These are phyloP conservation scores for Eulemur coronatus DNA, from an alignment of 2,797 vertebrate genomes.

Conservation along the genomic window DNA sequence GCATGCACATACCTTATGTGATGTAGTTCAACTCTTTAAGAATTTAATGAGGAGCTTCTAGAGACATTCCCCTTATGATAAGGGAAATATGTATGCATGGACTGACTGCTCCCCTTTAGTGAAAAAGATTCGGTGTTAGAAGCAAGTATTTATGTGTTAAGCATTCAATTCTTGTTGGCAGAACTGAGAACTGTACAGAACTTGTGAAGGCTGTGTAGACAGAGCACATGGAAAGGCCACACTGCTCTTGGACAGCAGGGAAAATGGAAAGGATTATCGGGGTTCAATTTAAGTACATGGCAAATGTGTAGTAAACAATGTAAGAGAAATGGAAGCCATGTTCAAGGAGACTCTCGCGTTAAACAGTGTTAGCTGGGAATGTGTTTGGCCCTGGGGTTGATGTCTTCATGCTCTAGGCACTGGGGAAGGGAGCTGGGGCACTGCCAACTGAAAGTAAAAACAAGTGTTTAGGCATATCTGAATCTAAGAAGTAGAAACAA, in stretches of 20 bases:
- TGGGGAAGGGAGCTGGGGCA: neutral
- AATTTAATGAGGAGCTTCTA: slow-evolving; percentile 18
- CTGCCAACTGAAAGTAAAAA: neutral
- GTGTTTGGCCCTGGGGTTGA: neutral
- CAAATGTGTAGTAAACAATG: neutral
- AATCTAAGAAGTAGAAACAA: neutral
- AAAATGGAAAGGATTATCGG: neutral
- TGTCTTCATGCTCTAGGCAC: neutral
- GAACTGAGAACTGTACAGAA: neutral
- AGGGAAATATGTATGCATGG: neutral
- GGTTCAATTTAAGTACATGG: neutral
- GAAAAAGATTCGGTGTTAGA: neutral
- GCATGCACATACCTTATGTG: neutral
- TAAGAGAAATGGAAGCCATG: slow-evolving; percentile 1
- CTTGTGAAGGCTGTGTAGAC: neutral
- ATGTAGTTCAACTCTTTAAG: neutral
- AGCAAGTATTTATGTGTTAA: neutral
- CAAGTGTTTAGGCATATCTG: neutral
- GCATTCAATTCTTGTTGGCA: neutral
- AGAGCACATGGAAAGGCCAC: neutral
- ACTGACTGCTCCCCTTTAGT: neutral
- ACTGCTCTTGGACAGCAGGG: neutral
- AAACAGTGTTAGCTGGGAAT: neutral
- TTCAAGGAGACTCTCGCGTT: neutral
- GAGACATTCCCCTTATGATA: neutral